A percentile compares a stretch with the other conserved stretches of the same genome.
Conservation (phyloP, 2,113 vertebrate genomes). For the Mionectes macconnelli region DNA sequence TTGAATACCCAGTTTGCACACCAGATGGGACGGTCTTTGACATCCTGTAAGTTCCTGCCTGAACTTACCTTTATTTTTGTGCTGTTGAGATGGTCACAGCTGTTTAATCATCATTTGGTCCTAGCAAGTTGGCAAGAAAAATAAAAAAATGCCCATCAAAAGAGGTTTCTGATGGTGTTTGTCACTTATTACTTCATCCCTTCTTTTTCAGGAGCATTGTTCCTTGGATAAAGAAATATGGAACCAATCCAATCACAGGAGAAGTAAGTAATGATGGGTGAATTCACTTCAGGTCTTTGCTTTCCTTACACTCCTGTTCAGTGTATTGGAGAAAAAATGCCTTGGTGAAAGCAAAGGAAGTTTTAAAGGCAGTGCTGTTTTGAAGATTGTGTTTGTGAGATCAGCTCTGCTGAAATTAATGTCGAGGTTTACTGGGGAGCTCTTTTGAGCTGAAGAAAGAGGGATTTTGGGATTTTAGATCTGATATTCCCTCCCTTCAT, state of each 20-base stretch:
- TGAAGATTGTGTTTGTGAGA: not conserved
- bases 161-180: not conserved
- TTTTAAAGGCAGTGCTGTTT: not conserved
- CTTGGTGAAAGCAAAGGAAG: not conserved
- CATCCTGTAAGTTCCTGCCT: constrained; percentile 82
- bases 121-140: not conserved
- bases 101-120: not conserved
- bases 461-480: not conserved
- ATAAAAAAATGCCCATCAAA: not conserved
- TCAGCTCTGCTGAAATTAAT: not conserved
- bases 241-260: constrained; percentile 91
- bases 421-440: not conserved
- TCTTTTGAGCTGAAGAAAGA: not conserved
- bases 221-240: constrained; percentile 97
- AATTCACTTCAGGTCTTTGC: not conserved
- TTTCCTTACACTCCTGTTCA: not conserved
- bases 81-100: not conserved
- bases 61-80: not conserved
- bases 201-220: constrained; percentile 85
- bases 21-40: constrained; percentile 92
- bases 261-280: constrained; percentile 77
- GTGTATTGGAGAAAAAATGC: not conserved
- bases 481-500: not conserved
- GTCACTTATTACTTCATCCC: not conserved
- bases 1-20: constrained; percentile 93